Conservation (phyloP, 2,888 invertebrate species). For the Crematogaster levior region DNA sequence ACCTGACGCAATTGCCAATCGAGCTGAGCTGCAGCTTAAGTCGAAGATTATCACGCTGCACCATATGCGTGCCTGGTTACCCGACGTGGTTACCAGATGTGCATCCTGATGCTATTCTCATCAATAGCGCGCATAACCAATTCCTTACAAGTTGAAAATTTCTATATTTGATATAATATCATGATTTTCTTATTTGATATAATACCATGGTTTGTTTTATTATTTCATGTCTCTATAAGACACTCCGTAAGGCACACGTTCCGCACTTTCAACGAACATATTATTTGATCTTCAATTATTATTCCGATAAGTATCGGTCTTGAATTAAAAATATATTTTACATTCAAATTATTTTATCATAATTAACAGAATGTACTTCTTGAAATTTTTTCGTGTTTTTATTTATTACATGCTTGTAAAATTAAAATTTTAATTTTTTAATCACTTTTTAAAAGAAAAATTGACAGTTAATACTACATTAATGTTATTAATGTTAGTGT, state of each 20-base stretch:
- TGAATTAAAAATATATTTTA: not conserved
- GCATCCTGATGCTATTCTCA: slow-evolving; percentile 1
- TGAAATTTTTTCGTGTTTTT: not conserved
- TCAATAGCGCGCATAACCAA: not conserved
- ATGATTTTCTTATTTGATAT: not conserved
- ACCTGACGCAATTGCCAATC: slow-evolving; percentile 54
- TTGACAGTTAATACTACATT: too few relatives aligned
- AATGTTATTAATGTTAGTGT: too few relatives aligned
- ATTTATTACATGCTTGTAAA: too few relatives aligned
- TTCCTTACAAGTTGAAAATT: not conserved
- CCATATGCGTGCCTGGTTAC: slow-evolving; percentile 32
- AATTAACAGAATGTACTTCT: not conserved
- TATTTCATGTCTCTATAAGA: not conserved
- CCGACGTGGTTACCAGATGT: slow-evolving; percentile 15
- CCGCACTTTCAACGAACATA: not conserved
- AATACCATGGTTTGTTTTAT: not conserved
- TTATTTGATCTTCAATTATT: not conserved
- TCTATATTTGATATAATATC: too few relatives aligned
- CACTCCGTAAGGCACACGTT: not conserved
- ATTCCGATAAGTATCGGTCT: not conserved
- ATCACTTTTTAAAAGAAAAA: too few relatives aligned
- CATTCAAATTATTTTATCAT: not conserved
- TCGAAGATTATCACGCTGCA: slow-evolving; percentile 59
- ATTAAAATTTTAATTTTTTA: too few relatives aligned
- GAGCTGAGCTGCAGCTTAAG: slow-evolving; percentile 52